Percentiles rank a stretch among this genome's conserved stretches.
These are phyloP conservation scores for Panthera uncia DNA, from an alignment of 2,113 vertebrate species.

Conservation along the genomic window DNA sequence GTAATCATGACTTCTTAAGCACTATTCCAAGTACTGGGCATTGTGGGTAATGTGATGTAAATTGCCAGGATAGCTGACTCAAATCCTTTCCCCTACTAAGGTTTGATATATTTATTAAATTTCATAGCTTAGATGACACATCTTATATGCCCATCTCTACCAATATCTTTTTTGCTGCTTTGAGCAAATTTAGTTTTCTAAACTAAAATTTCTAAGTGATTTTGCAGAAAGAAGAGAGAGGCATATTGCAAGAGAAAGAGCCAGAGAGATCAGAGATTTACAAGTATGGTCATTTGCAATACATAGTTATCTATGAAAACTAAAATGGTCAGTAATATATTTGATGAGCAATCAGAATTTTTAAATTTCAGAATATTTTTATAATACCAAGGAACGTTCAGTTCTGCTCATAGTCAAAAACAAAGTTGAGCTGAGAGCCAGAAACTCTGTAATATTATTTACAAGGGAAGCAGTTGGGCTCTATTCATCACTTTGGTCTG, in stretches of 20 bases:
- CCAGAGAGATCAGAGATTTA: not conserved
- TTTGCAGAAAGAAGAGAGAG: constrained; percentile 39
- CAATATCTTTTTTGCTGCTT: constrained; percentile 64
- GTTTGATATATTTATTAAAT: constrained; percentile 76
- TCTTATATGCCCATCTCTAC: constrained; percentile 57
- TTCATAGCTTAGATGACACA: constrained; percentile 60
- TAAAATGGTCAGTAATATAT: not conserved
- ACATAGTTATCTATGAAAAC: not conserved
- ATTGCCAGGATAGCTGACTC: constrained; percentile 70
- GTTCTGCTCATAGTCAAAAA: not conserved
- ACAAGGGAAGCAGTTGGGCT: not conserved
- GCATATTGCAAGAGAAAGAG: not conserved
- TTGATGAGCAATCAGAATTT: not conserved
- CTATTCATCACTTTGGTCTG: not conserved
- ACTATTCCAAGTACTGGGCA: constrained; percentile 34
- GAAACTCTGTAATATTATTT: not conserved
- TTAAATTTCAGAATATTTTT: not conserved
- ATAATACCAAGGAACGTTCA: not conserved
- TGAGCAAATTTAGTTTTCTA: constrained; percentile 66
- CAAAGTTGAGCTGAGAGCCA: not conserved
- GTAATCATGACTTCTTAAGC: constrained; percentile 58
- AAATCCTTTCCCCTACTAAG: constrained; percentile 55
- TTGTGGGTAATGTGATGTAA: constrained; percentile 74
- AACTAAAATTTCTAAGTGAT: constrained; percentile 50
- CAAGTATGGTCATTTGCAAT: not conserved